Conservation (phyloP, 2,797 vertebrate genomes). For the Staurois parvus region DNA sequence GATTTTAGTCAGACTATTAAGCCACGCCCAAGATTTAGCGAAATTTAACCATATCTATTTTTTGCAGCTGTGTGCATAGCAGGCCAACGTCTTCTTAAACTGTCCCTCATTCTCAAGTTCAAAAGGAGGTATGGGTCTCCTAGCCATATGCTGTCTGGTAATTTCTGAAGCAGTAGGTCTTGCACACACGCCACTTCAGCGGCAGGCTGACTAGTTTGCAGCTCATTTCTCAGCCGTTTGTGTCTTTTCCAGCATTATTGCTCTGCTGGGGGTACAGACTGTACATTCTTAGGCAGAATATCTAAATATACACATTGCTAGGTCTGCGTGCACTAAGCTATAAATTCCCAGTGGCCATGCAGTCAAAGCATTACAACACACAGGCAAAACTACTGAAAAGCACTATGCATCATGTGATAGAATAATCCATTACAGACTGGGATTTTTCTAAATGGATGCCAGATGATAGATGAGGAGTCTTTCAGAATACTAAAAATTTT, state of each 20-base stretch:
- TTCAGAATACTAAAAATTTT: background rate
- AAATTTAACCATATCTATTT: too few species aligned
- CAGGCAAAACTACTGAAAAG: background rate
- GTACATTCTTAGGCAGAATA: background rate
- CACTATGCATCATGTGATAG: background rate
- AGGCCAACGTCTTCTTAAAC: too few species aligned
- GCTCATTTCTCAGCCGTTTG: background rate
- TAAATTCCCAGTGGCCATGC: background rate
- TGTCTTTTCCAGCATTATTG: background rate
- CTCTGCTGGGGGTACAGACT: slow-evolving; percentile 4
- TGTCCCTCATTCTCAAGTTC: too few species aligned
- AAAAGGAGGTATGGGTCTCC: too few species aligned
- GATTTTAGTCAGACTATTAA: too few species aligned
- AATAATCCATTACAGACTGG: background rate
- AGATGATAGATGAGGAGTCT: background rate
- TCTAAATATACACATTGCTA: background rate
- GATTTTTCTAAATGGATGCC: background rate
- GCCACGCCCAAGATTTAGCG: too few species aligned
- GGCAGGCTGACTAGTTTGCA: background rate
- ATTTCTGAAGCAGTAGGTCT: too few species aligned
- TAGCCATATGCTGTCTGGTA: too few species aligned
- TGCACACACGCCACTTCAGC: background rate
- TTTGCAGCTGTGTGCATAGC: too few species aligned
- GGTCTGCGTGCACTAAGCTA: background rate
- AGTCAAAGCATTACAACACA: background rate